Conservation (phyloP, 2,888 invertebrate species). For the Theretra japonica region DNA sequence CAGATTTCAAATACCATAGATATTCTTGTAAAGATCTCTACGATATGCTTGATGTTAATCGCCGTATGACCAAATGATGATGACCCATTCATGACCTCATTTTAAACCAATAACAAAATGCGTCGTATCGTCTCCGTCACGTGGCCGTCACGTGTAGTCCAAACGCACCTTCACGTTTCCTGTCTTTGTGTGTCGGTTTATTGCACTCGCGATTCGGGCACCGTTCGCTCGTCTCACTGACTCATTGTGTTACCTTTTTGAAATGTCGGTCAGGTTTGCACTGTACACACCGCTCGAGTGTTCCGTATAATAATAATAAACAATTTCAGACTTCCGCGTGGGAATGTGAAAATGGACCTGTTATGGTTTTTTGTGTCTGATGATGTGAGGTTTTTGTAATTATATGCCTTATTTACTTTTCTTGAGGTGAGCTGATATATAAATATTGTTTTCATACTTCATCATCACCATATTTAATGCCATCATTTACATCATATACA, state of each 20-base stretch:
- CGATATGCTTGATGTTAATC: neutral
- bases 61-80: too few species aligned
- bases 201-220: conserved; percentile 30
- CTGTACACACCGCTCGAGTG: neutral
- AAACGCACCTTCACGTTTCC: conserved; percentile 21
- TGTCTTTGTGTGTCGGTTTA: conserved; percentile 30
- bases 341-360: neutral
- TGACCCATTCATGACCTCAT: too few species aligned
- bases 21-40: neutral
- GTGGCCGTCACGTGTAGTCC: conserved; percentile 24
- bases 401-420: neutral
- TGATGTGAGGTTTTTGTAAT: neutral
- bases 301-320: conserved; percentile 5
- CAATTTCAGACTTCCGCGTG: neutral
- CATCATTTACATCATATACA: too few species aligned
- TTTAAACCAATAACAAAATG: too few species aligned
- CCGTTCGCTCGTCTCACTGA: conserved; percentile 20
- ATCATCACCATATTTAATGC: too few species aligned
- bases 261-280: conserved; percentile 23
- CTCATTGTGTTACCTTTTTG: conserved; percentile 25
- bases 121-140: conserved; percentile 6
- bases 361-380: neutral
- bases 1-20: too few species aligned
- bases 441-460: neutral
- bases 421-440: neutral